A percentile compares a stretch with the other conserved stretches of the same genome.
phyloP scores from a whole-genome alignment of 1,140 invertebrate species.

The Hermetia illucens region DNA sequence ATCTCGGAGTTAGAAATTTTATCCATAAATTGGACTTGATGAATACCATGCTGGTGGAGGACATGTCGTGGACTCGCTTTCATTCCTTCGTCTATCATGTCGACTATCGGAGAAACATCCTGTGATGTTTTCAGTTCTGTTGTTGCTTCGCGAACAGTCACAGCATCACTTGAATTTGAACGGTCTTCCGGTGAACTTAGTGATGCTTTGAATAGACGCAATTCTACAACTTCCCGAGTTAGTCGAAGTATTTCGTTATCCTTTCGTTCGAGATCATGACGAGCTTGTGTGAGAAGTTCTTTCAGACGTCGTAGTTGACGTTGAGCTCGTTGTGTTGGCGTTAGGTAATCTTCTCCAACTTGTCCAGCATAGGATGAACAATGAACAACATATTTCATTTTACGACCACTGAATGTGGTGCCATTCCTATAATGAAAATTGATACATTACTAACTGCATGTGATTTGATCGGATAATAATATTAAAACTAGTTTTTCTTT shows the following conservation, averaged over 20 bases:
- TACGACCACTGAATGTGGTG: slow-evolving; percentile 54
- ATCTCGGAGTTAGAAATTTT: slow-evolving; percentile 31
- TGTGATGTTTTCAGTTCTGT: slow-evolving; percentile 32
- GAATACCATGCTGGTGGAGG: slow-evolving; percentile 19
- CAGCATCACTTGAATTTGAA: slow-evolving; percentile 57
- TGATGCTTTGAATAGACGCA: slow-evolving; percentile 62
- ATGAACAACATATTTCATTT: slow-evolving; percentile 65
- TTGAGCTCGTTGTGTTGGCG: slow-evolving; percentile 70
- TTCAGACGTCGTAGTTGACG: slow-evolving; percentile 59
- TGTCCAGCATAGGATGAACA: slow-evolving; percentile 61
- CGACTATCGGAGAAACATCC: slow-evolving; percentile 31
- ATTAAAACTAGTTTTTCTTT: too few species aligned
- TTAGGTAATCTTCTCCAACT: slow-evolving; percentile 63
- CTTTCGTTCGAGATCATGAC: slow-evolving; percentile 60
- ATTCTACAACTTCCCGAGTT: slow-evolving; percentile 68
- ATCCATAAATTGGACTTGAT: slow-evolving; percentile 15
- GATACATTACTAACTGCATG: too few species aligned
- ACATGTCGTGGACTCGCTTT: slow-evolving; percentile 33
- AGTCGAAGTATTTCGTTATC: slow-evolving; percentile 65
- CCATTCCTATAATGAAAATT: slow-evolving; percentile 45
- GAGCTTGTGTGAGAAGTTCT: slow-evolving; percentile 52
- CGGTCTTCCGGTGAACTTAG: slow-evolving; percentile 55
- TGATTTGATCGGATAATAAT: too few species aligned
- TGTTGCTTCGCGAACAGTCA: slow-evolving; percentile 52
- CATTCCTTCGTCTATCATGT: slow-evolving; percentile 28